phyloP scores from a whole-genome alignment of 2,113 vertebrate genomes.

The cattle (Bos taurus) region DNA sequence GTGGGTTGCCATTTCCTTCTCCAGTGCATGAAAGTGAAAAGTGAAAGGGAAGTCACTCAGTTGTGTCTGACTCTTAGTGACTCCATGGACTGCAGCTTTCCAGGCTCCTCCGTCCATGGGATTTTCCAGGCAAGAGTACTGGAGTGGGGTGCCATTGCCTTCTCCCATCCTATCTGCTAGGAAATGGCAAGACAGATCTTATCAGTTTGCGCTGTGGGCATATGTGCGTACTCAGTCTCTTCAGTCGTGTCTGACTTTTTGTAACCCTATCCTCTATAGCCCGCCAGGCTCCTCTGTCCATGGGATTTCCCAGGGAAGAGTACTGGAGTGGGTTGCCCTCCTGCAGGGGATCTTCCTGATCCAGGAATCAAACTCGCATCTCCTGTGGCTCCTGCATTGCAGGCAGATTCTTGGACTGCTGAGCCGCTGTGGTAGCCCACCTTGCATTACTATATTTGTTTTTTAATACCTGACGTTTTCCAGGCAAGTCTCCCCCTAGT shows the following conservation, averaged over 20 bases:
- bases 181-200: not conserved
- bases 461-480: not conserved
- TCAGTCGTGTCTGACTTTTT: not conserved
- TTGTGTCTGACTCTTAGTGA: accelerated
- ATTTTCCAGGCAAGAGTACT: no score
- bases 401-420: not conserved
- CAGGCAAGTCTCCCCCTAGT: not conserved
- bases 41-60: no score
- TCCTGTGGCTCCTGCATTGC: not conserved
- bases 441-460: not conserved
- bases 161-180: not conserved
- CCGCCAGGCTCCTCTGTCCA: not conserved
- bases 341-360: not conserved
- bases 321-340: not conserved
- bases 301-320: not conserved
- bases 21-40: no score
- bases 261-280: not conserved
- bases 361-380: no score
- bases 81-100: no score
- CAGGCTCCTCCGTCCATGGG: no score
- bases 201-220: accelerated
- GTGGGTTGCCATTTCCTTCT: no score
- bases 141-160: no score
- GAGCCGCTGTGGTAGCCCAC: not conserved
- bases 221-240: not conserved